These are phyloP conservation scores for Graphium colonna DNA, from an alignment of 2,888 invertebrate species.

Conservation along the genomic window DNA sequence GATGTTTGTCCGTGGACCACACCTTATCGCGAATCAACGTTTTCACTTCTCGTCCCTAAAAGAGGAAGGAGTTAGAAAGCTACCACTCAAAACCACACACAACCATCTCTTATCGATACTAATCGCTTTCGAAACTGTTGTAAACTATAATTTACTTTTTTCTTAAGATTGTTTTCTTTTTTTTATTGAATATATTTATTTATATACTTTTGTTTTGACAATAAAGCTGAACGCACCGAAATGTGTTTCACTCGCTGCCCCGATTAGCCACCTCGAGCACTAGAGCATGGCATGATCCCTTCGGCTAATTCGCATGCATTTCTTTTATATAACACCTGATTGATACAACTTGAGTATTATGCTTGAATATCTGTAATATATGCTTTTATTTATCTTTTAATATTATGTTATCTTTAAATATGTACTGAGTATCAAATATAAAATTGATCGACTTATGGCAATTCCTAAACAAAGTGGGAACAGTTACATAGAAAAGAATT, in stretches of 20 bases:
- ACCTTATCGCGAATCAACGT: slow-evolving; percentile 42
- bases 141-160: slow-evolving; percentile 41
- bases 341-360: background rate
- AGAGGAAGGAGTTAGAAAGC: slow-evolving; percentile 8
- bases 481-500: background rate
- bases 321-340: slow-evolving; percentile 42
- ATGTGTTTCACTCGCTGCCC: slow-evolving; percentile 78
- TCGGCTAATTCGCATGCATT: slow-evolving; percentile 62
- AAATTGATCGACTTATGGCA: background rate
- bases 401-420: background rate
- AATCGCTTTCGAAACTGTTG: slow-evolving; percentile 57
- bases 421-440: background rate
- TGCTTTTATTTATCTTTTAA: slow-evolving; percentile 10
- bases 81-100: slow-evolving; percentile 60
- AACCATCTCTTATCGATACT: slow-evolving; percentile 52
- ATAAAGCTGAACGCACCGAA: slow-evolving; percentile 76
- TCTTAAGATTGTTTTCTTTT: slow-evolving; percentile 50
- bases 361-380: slow-evolving; percentile 9
- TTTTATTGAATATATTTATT: slow-evolving; percentile 33
- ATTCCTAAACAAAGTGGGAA: background rate
- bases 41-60: slow-evolving; percentile 39
- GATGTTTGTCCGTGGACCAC: slow-evolving; percentile 45
- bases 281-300: slow-evolving; percentile 69
- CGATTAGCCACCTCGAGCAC: slow-evolving; percentile 60
- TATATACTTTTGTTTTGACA: slow-evolving; percentile 53